Evolutionary conservation across 2,113 vertebrate species (phyloP), one percentile per base, ranked within the genome.

Genomic region (Jacana jacana): DNA sequence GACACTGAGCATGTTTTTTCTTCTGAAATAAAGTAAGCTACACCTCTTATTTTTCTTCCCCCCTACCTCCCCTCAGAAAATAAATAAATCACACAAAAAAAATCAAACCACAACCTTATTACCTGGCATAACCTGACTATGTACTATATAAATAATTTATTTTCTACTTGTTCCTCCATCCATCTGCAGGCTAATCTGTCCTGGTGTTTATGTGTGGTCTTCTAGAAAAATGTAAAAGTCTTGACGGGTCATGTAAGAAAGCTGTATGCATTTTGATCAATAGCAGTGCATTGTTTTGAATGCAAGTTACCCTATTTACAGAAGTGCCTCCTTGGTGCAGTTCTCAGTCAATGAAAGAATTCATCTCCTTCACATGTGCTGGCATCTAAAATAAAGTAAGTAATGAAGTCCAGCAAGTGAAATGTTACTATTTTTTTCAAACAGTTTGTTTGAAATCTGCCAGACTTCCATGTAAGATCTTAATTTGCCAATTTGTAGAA

Each of bases 41-140:
- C 46, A 64, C 3, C 5, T 28, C 9, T 1, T 19, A 1, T 9
- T 5, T 23, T 5, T 8, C n/a, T 60, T 24, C 58, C 7, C 24
- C 27, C 15, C 48, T 11, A 15, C 16, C 9, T 1, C 15, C 4
- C 18, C 17, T 13, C 17, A 35, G 18, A 66, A 78, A 91, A 84
- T 15, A 0, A 68, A 81, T 35, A 81, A 40, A 35, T 46, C 18
- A 20, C 22, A 7, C 22, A 7, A 72, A 42, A 30, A 22, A 55
- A 12, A 24, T 6, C 46, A 28, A 28, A 42, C 9, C 57, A 13
- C 57, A 35, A 19, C 27, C 63, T 42, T 37, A 61, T 75, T 75
- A 3, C 7, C n/a, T 71, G 28, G 15, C 28, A 51, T 31, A 78
- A 54, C 28, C 11, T 7, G 5, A 0, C 7, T 54, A 4, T 51